These are phyloP conservation scores for Rhinogobio ventralis DNA, from an alignment of 2,797 vertebrate genomes.

Conservation along the genomic window DNA sequence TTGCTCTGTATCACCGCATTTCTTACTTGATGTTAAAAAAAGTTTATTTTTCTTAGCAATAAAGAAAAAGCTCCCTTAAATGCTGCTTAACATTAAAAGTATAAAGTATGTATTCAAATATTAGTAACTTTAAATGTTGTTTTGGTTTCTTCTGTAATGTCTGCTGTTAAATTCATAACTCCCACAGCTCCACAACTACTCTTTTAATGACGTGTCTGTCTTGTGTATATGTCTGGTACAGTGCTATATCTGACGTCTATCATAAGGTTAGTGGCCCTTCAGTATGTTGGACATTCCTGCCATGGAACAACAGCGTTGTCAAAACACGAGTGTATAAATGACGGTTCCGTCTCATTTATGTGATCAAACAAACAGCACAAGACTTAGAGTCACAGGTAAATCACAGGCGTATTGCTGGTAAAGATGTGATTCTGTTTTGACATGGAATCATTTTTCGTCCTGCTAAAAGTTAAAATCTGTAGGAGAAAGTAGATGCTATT, in stretches of 20 bases:
- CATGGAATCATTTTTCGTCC: not conserved
- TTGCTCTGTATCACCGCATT: not conserved
- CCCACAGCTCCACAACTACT: not conserved
- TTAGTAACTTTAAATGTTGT: not conserved
- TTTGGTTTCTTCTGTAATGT: not conserved
- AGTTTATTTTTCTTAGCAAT: not conserved
- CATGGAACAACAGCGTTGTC: not conserved
- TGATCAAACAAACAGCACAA: not conserved
- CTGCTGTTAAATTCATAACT: not conserved
- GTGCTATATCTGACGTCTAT: not conserved
- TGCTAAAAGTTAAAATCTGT: too few species aligned
- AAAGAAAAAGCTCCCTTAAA: not conserved
- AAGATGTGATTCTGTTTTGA: not conserved
- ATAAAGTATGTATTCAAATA: not conserved
- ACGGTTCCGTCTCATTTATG: not conserved
- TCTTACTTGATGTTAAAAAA: not conserved
- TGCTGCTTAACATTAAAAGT: not conserved
- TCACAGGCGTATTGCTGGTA: not conserved
- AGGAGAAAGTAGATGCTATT: not conserved
- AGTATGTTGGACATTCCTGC: not conserved
- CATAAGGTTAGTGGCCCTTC: not conserved
- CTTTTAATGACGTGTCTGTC: not conserved
- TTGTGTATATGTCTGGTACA: not conserved
- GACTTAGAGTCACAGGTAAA: not conserved
- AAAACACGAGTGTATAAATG: not conserved